phyloP scores from a whole-genome alignment of 2,113 vertebrate species.

The Furnarius figulus region DNA sequence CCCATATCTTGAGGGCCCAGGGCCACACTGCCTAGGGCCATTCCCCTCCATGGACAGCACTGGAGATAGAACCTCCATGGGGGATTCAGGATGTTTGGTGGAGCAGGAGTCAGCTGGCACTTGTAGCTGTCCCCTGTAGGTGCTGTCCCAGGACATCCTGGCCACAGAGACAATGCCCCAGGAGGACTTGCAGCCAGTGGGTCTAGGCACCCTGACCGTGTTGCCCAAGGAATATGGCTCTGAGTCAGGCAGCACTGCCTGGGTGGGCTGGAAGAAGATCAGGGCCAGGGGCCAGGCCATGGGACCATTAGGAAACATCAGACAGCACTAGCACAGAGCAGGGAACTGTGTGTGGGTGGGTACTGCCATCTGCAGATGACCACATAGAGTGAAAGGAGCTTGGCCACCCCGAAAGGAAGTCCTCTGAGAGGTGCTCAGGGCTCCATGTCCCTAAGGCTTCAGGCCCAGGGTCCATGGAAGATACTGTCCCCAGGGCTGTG shows the following conservation, averaged over 20 bases:
- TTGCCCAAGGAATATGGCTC: background rate
- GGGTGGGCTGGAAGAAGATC: background rate
- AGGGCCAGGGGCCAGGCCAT: rapidly evolving
- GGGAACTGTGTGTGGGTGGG: background rate
- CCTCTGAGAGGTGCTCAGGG: background rate
- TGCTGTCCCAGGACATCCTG: background rate
- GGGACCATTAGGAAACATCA: rapidly evolving
- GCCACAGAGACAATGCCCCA: background rate
- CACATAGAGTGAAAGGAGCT: background rate
- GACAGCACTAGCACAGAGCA: background rate
- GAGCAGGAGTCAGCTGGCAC: background rate
- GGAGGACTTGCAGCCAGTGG: background rate
- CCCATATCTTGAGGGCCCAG: background rate
- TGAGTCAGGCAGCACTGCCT: background rate
- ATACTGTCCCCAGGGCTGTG: rapidly evolving
- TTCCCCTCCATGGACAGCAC: background rate
- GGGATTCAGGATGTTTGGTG: background rate
- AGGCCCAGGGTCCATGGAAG: background rate
- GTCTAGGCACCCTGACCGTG: background rate
- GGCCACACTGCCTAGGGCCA: rapidly evolving
- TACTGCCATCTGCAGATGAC: slow-evolving; percentile 15
- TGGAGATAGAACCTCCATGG: background rate
- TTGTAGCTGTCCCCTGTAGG: rapidly evolving
- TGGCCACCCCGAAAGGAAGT: rapidly evolving
- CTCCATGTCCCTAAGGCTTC: background rate